Evolutionary conservation across 2,888 invertebrate species (phyloP).

Genomic region (Melanargia galathea): DNA sequence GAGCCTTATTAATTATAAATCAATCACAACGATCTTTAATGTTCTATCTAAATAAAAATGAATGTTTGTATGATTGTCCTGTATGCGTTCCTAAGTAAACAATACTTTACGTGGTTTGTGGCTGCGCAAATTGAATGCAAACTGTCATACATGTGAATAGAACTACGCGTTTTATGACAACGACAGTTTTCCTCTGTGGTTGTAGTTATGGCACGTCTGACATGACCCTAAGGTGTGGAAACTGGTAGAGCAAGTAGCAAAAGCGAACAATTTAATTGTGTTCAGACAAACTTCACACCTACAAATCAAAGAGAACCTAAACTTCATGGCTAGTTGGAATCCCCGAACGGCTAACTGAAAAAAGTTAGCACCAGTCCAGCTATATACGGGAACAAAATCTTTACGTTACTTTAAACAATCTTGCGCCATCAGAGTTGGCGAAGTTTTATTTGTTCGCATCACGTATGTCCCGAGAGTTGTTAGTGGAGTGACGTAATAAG

Average conservation of each 20-base stretch:
- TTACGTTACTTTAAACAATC: conserved; percentile 29
- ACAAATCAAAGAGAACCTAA: conserved; percentile 15
- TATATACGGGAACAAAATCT: conserved; percentile 19
- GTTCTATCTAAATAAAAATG: too few species aligned
- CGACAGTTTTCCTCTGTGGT: not conserved
- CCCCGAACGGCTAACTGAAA: conserved; percentile 23
- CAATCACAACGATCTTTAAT: too few species aligned
- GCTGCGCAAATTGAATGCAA: too few species aligned
- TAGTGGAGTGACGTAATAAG: conserved; percentile 22
- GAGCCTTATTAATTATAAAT: too few species aligned
- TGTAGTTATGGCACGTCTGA: not conserved
- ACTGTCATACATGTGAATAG: too few species aligned
- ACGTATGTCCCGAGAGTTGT: conserved; percentile 30
- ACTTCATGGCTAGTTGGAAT: conserved; percentile 13
- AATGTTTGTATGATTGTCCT: too few species aligned
- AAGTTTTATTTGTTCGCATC: conserved; percentile 31
- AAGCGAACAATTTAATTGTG: not conserved
- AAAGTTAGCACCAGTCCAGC: conserved; percentile 14
- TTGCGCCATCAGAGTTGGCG: conserved; percentile 24
- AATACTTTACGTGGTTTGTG: too few species aligned
- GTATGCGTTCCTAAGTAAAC: too few species aligned
- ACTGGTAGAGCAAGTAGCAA: not conserved
- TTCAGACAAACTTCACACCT: conserved; percentile 3
- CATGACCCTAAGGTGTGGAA: not conserved
- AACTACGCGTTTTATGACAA: too few species aligned